Conservation (phyloP, 2,888 invertebrate genomes). For the Drosophila parthenogenetica region DNA sequence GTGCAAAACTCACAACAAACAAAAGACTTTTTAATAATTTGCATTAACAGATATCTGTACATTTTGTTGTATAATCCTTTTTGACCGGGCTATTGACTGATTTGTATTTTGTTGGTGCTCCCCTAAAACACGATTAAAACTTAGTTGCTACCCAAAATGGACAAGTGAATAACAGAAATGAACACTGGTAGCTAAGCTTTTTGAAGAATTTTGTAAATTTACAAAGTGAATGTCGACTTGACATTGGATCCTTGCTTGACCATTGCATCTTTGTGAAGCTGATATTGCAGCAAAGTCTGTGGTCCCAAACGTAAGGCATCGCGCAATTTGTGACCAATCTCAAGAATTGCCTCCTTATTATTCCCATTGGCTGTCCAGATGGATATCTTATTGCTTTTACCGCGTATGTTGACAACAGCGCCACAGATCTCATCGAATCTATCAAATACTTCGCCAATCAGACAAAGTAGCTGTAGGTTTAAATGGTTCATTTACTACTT, state of each 20-base stretch:
- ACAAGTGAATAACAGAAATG: constrained; percentile 13
- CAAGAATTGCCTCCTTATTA: constrained; percentile 91
- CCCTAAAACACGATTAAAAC: constrained; percentile 5
- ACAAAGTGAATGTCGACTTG: constrained; percentile 86
- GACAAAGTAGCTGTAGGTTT: constrained; percentile 88
- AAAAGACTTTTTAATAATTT: constrained; percentile 12
- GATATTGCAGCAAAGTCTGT: constrained; percentile 88
- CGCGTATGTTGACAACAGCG: constrained; percentile 97
- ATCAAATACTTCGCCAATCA: constrained; percentile 99
- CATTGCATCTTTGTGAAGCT: constrained; percentile 94
- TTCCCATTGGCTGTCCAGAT: constrained; percentile 96
- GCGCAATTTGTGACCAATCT: constrained; percentile 95
- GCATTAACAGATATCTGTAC: not conserved
- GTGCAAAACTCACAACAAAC: constrained; percentile 1
- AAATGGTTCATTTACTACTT: not conserved
- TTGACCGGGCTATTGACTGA: not conserved
- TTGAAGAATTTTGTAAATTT: constrained; percentile 51
- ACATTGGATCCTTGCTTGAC: constrained; percentile 92
- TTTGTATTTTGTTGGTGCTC: not conserved
- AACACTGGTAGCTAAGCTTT: constrained; percentile 39
- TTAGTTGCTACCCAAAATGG: not conserved
- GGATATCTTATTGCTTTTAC: constrained; percentile 96
- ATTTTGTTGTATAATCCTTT: constrained; percentile 1
- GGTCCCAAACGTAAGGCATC: constrained; percentile 91
- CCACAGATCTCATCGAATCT: constrained; percentile 97